These are phyloP conservation scores for Aramus guarauna DNA, from an alignment of 2,113 vertebrate species.

Conservation along the genomic window DNA sequence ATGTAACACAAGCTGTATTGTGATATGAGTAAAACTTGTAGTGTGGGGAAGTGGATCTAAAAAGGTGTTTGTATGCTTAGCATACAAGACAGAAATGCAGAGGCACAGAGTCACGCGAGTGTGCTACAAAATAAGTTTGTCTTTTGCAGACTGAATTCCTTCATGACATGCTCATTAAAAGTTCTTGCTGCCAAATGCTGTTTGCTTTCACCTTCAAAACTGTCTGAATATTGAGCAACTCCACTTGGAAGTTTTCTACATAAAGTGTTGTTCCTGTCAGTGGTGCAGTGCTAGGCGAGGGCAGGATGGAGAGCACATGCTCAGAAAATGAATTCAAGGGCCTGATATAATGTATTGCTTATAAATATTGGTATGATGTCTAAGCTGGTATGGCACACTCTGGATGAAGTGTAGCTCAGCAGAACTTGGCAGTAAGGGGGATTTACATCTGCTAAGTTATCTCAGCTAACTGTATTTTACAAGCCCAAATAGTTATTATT, in stretches of 20 bases:
- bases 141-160: background rate
- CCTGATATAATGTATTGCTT: background rate
- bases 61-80: background rate
- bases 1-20: background rate
- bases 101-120: background rate
- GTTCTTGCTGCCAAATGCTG: background rate
- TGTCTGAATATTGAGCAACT: background rate
- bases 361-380: background rate
- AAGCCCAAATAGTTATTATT: background rate
- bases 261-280: background rate
- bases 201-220: constrained; percentile 4
- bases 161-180: background rate
- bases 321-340: background rate
- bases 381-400: background rate
- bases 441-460: background rate
- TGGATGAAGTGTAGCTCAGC: background rate
- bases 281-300: background rate
- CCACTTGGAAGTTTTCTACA: background rate
- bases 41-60: background rate
- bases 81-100: background rate
- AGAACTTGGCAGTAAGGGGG: background rate
- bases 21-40: background rate
- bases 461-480: background rate
- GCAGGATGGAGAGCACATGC: background rate
- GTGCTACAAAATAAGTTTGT: background rate